Percentiles rank a stretch among this genome's conserved stretches.
Evolutionary conservation across 2,113 vertebrate species (phyloP).

Genomic region (Panthera leo): DNA sequence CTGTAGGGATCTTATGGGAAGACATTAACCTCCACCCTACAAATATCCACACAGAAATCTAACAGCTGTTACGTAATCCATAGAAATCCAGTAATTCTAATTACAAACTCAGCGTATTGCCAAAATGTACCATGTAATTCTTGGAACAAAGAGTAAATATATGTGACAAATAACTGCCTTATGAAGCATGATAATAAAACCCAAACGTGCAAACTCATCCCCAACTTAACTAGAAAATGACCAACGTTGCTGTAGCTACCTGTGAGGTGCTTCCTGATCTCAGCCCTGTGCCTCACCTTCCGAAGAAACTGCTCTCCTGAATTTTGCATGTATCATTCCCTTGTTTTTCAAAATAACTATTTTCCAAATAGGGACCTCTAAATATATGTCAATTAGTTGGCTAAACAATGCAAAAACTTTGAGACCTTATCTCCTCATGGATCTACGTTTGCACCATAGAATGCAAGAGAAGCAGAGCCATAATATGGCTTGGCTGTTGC

Average conservation of each 20-base stretch:
- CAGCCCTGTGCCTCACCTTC: not conserved
- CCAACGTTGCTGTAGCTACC: not conserved
- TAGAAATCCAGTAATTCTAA: not conserved
- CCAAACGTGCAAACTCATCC: not conserved
- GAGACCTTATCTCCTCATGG: not conserved
- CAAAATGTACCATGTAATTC: not conserved
- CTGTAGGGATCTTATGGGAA: not conserved
- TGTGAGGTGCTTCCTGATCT: not conserved
- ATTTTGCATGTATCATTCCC: not conserved
- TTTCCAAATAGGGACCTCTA: not conserved
- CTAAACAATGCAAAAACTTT: not conserved
- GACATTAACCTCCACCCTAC: not conserved
- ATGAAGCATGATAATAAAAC: not conserved
- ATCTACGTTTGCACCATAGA: not conserved
- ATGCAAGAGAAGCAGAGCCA: too few relatives aligned
- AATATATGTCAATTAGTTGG: not conserved
- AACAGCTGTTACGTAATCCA: not conserved
- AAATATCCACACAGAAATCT: not conserved
- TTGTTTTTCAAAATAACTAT: not conserved
- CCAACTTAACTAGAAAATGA: not conserved
- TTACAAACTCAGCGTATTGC: not conserved
- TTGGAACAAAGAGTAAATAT: not conserved
- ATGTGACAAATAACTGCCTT: not conserved
- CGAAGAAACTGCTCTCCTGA: not conserved
- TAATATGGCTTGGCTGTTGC: not conserved